These are phyloP conservation scores for Pegea sp. DNA, from an alignment of 23 tunicate genomes.

Conservation along the genomic window DNA sequence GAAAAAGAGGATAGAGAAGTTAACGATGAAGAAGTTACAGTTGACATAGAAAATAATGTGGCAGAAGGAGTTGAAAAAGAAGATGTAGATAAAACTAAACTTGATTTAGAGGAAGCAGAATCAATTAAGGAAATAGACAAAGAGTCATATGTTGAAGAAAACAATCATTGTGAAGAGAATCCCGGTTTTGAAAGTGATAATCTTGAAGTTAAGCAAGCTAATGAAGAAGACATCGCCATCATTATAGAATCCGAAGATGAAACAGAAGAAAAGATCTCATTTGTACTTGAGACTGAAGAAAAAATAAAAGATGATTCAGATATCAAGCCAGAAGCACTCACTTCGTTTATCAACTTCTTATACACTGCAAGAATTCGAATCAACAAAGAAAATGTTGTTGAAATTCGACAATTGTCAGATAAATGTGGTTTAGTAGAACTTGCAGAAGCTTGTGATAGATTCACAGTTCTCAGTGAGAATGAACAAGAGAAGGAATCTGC, in stretches of 20 bases:
- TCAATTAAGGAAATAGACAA: no score
- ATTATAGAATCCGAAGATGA: neutral
- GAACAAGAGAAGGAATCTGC: no score
- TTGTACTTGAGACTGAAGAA: no score
- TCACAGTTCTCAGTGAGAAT: neutral
- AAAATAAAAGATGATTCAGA: neutral
- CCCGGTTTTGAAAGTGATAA: no score
- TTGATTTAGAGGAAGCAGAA: no score
- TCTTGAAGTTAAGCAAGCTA: neutral
- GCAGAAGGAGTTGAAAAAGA: no score
- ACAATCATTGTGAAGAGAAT: no score
- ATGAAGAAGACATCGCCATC: neutral
- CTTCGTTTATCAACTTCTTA: constrained; percentile 34
- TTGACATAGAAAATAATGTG: neutral
- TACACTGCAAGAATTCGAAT: constrained; percentile 70
- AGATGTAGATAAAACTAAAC: no score
- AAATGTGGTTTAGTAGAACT: constrained; percentile 59
- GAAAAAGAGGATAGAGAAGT: neutral
- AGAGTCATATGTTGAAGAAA: no score
- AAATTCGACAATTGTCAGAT: constrained; percentile 13
- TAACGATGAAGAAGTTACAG: neutral
- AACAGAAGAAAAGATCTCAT: neutral
- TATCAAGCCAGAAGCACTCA: constrained; percentile 14
- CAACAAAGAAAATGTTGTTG: constrained; percentile 32
- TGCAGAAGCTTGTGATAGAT: constrained; percentile 53